Evolutionary conservation across 30 jellyfish, hydroid and myxozoan species (phyloP), one percentile per base, ranked within the genome.

Genomic region (Aurelia aurita complex sp. Pacific): DNA sequence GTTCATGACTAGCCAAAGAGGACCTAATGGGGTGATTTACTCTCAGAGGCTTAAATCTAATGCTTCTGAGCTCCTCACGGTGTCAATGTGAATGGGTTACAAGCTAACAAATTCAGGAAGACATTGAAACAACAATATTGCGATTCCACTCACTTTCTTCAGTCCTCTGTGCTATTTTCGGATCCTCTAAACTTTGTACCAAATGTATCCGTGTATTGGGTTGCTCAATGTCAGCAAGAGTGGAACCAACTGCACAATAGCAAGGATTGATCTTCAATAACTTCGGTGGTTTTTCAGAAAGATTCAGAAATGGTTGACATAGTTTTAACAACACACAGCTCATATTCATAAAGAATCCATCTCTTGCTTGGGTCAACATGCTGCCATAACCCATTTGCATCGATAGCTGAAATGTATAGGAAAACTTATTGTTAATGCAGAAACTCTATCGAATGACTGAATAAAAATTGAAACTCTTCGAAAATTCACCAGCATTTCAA

Each of bases 271-370:
- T 85, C 64, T 81, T 83, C 53, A 94, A 65, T 12, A 85, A 40
- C 23, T 69, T 67, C 64, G 81, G 64, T 29, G 97, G 84, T 53
- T 35, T 43, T 9, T 87, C 97, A 15, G 85, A 36, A n/a, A 88
- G 86, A 71, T 68, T 73, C 51, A 75, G 63, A 66, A 94, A 88
- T 18, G 98, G 98, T 16, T 83, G 85, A 67, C 96, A 77, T 36
- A 94, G 81, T 50, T 89, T 83, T 66, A 94, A 85, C 83, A 94
- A 33, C 59, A 94, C 87, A 51, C 83, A 77, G 71, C 97, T 83
- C 55, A 94, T 71, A 46, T 88, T 94, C 33, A 94, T 83, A 74
- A 88, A 94, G 87, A 88, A 94, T 4, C 98, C 98, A 78, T 83
- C 90, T 46, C 94, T 74, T 18, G 97, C 89, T 32, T 80, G 96